phyloP scores from a whole-genome alignment of 2,797 vertebrate species.

The Chelon labrosus region DNA sequence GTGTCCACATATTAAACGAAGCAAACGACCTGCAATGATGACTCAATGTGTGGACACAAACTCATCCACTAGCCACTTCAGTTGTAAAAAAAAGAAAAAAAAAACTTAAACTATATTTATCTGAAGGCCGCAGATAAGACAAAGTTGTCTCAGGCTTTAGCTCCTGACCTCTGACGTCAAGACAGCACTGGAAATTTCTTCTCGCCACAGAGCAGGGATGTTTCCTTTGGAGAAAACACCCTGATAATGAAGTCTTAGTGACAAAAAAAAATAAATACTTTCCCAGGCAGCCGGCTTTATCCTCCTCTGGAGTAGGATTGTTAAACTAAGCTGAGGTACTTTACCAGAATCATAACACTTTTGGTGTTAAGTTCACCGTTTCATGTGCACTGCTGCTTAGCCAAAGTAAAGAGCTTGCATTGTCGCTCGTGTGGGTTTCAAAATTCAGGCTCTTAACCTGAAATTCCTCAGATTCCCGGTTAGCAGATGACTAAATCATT shows the following conservation, averaged over 20 bases:
- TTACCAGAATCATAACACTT: constrained; percentile 49
- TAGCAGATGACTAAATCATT: constrained; percentile 26
- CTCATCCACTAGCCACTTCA: neutral
- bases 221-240: constrained; percentile 73
- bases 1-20: constrained; percentile 5
- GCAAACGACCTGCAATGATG: constrained; percentile 11
- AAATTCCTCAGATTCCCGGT: constrained; percentile 56
- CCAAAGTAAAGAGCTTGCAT: constrained; percentile 34
- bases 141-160: constrained; percentile 40
- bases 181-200: constrained; percentile 44
- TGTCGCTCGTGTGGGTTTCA: constrained; percentile 39
- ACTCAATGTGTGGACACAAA: constrained; percentile 4
- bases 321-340: constrained; percentile 39
- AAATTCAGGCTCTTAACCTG: constrained; percentile 17
- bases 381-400: neutral
- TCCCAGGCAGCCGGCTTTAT: constrained; percentile 54
- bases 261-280: constrained; percentile 39
- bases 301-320: constrained; percentile 36
- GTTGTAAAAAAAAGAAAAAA: neutral
- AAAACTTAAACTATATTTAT: neutral
- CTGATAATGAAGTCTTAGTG: constrained; percentile 51
- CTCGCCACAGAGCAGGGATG: constrained; percentile 28
- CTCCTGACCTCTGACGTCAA: constrained; percentile 63
- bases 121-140: constrained; percentile 70
- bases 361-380: constrained; percentile 60